A percentile compares a stretch with the other conserved stretches of the same genome.
Conservation (phyloP, 37 sponge, comb jelly and placozoan genomes). For the Hexactinellida sp. region DNA sequence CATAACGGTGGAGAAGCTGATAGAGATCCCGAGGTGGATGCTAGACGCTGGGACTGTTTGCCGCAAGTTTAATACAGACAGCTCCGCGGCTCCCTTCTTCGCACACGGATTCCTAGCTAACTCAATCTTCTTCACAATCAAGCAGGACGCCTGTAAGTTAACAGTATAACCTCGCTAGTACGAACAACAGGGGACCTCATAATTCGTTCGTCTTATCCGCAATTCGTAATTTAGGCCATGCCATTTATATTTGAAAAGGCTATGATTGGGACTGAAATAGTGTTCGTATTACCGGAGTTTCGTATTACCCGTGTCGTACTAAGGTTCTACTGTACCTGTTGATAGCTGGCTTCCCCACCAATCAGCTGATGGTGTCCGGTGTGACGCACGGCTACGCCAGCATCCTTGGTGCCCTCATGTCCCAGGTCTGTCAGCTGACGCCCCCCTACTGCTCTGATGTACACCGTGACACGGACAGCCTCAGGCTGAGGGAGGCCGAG, state of each 20-base stretch:
- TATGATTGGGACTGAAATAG: no score
- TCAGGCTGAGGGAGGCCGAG: background rate
- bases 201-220: no score
- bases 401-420: background rate
- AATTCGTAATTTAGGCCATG: no score
- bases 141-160: slow-evolving; percentile 7
- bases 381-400: background rate
- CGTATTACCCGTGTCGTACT: no score
- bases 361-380: background rate
- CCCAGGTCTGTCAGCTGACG: background rate
- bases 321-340: no score
- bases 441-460: background rate
- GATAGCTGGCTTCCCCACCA: background rate
- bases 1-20: background rate
- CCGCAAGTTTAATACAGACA: background rate
- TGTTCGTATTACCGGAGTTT: no score
- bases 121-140: background rate
- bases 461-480: background rate
- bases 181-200: no score
- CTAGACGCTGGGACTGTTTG: background rate
- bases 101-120: slow-evolving; percentile 6
- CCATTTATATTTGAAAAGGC: no score
- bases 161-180: background rate
- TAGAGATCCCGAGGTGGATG: background rate
- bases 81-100: background rate